phyloP scores from a whole-genome alignment of 2,888 invertebrate species.

The Ethmia dodecea region DNA sequence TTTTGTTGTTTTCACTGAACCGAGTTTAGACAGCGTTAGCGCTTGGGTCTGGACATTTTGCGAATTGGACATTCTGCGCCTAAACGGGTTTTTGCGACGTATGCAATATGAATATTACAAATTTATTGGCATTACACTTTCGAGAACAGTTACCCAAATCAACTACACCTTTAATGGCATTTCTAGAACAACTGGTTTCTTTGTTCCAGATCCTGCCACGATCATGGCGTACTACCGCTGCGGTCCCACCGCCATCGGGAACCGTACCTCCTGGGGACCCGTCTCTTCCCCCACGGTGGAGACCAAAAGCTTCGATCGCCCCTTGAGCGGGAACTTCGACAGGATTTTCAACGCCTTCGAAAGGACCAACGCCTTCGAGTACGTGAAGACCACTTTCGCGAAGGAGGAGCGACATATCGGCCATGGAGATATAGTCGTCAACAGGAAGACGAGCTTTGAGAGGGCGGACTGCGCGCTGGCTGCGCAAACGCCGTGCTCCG shows the following conservation, averaged over 20 bases:
- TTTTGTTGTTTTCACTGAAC: no score
- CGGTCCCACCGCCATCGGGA: constrained; percentile 65
- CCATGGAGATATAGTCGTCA: constrained; percentile 62
- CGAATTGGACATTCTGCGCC: no score
- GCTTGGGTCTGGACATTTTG: no score
- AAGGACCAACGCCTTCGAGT: constrained; percentile 70
- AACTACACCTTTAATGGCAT: no score
- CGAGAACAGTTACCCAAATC: no score
- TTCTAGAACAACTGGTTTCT: background rate
- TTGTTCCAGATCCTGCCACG: background rate
- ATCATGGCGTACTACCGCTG: constrained; percentile 66
- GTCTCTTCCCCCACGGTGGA: constrained; percentile 65
- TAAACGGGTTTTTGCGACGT: no score
- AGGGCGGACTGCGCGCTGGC: constrained; percentile 71
- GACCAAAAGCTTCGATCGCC: constrained; percentile 54
- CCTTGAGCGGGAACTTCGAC: constrained; percentile 61
- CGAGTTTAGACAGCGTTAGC: no score
- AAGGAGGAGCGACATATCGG: constrained; percentile 52
- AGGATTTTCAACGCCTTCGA: constrained; percentile 73
- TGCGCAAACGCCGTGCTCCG: constrained; percentile 67
- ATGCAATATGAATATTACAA: no score
- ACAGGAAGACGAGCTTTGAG: constrained; percentile 59
- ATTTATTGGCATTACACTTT: no score
- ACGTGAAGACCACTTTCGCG: constrained; percentile 30
- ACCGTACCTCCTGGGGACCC: constrained; percentile 79